Percentiles rank a stretch among this genome's conserved stretches.
These are phyloP conservation scores for Laticauda laticaudata DNA, from an alignment of 2,113 vertebrate genomes.

Conservation along the genomic window DNA sequence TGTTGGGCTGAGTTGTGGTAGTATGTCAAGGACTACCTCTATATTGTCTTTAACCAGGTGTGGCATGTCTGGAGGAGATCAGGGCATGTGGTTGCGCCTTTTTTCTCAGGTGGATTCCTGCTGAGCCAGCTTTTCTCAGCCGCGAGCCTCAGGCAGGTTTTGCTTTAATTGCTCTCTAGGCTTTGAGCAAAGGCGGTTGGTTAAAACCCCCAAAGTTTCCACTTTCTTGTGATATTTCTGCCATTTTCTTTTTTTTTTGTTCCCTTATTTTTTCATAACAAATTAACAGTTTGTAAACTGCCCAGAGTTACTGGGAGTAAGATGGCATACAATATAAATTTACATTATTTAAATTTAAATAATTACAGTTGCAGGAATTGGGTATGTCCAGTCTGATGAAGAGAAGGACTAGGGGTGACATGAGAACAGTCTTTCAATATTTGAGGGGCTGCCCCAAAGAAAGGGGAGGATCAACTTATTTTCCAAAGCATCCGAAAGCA, in stretches of 20 bases:
- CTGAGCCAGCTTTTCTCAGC: neutral
- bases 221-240: neutral
- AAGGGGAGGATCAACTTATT: neutral
- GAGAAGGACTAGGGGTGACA: neutral
- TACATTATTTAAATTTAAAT: neutral
- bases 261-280: neutral
- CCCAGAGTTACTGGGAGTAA: neutral
- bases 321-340: neutral
- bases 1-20: neutral
- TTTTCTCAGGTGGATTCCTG: neutral
- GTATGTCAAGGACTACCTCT: neutral
- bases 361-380: neutral
- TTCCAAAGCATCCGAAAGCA: neutral
- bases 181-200: neutral
- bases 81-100: neutral
- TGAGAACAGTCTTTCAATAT: neutral
- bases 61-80: neutral
- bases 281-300: neutral
- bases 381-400: neutral
- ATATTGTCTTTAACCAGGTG: neutral
- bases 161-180: neutral
- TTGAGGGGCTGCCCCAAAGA: neutral
- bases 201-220: neutral
- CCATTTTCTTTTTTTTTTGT: neutral
- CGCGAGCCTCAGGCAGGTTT: accelerated